Evolutionary conservation across 2,797 vertebrate genomes (phyloP).

Genomic region (Pangasius larnaudii): DNA sequence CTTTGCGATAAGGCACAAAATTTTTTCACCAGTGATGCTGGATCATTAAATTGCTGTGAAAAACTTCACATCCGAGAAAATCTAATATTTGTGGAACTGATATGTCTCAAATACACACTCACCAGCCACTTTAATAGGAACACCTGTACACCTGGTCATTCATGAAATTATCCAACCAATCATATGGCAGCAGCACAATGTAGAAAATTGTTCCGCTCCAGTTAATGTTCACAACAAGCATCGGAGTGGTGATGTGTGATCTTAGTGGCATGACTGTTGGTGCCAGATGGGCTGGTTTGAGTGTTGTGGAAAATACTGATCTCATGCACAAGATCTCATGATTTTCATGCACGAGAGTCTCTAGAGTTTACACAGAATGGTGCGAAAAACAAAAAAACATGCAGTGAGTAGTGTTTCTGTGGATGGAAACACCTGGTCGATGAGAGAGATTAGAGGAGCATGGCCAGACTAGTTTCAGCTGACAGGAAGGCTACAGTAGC

Average conservation of each 20-base stretch:
- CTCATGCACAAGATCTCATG: background rate
- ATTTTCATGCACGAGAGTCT: background rate
- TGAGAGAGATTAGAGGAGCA: background rate
- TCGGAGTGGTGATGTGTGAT: background rate
- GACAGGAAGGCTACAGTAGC: background rate
- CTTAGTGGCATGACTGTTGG: background rate
- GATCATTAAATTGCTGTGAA: conserved; percentile 12
- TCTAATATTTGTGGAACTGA: background rate
- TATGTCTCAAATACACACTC: background rate
- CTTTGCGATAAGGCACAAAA: background rate
- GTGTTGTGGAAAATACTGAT: background rate
- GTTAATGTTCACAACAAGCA: background rate
- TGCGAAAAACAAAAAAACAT: background rate
- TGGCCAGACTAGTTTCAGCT: background rate
- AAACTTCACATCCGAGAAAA: background rate
- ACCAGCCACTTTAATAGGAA: background rate
- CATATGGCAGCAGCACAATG: background rate
- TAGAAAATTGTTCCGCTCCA: background rate
- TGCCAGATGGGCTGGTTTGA: background rate
- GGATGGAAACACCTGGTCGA: background rate
- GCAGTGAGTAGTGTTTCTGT: background rate
- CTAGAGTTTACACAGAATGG: background rate
- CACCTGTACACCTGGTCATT: too few relatives aligned
- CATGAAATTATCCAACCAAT: background rate
- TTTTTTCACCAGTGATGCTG: background rate